Base-by-base conservation (phyloP, 2,797 vertebrate genomes). In the Bothrops alternatus region DNA sequence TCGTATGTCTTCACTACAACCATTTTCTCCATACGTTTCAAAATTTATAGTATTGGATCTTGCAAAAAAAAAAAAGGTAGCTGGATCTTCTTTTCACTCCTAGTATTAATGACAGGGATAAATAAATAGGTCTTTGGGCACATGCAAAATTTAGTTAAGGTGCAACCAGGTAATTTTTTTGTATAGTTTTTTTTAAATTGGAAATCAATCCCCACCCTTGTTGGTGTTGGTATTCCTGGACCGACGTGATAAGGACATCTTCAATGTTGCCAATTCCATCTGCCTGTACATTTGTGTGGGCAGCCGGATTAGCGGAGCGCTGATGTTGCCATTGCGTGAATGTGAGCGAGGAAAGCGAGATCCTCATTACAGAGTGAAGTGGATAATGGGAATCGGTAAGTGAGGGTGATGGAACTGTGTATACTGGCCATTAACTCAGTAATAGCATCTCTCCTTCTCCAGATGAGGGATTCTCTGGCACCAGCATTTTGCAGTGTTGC, bases 321-420 rank as follows among this genome's bases (percentile, higher is more conserved):
- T 96, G 96, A 95, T 96, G 94, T 93, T 95, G 95, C 96, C 0
- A 12, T 91, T 96, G 91, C 1, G 3, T 92, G 95, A 96, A 95
- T 93, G 95, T 92, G 94, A 95, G 94, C 90, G 25, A 94, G 96
- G 32, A 92, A 93, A 91, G 47, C 63, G 92, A 94, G 95, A 94
- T 95, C 86, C 95, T 96, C 95, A 93, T 97, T 97, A 96, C 92
- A 92, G 95, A 94, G 92, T 85, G 2, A 95, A 97, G 96, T 96
- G 95, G 95, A 94, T 97, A 96, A 96, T 96, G 95, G 95, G 95
- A 96, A 90, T 94, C 94, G 86, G 95, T 96, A 93, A 93, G 90
- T 90, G 94, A 94, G 93, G 94, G 94, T 95, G 95, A 96, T 96
- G 96, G 94, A 96, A 82, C 61, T 94, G 95, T 95, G 94, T 94